Base-by-base conservation (phyloP, 2,797 vertebrate genomes). In the Cyclura pinguis region DNA sequence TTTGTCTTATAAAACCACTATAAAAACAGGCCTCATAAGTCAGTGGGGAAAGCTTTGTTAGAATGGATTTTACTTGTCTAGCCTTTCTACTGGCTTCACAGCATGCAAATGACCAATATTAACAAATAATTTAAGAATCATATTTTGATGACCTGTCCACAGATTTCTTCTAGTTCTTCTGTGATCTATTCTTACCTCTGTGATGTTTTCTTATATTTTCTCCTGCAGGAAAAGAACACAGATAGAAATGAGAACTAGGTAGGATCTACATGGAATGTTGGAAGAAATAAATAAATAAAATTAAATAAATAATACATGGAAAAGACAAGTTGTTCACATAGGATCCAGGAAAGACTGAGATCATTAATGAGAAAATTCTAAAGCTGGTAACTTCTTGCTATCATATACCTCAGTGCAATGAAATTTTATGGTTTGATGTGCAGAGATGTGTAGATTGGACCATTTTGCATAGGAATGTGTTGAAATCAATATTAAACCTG, bases 191-290 rank as follows among this genome's bases (percentile, higher is more conserved):
- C 99, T 99, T 99, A 99, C 99, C 99, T 99, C 98, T 99, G 99
- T 91, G 99, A 99, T 4, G 98, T 99, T 98, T 99, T 99, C 98
- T 99, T 99, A 95, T 99, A 99, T 97, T 99, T 99, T 97, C 99
- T 98, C 98, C 99, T 99, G 97, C 95, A 94, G 96, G 95, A 96
- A 97, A 96, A 97, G 91, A 97, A 97, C 95, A 96, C 95, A 97
- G 97, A 97, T 82, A 96, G 69, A 90, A 92, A 96, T 93, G 96
- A 96, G 73, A 77, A 78, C 93, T 92, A 84, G 85, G 83, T 88
- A 96, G 12, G 10, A 1, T 91, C 89, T 38, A 59, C 3, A 76
- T 38, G 59, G 52, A 20, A 13, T 50, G 93, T 52, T 5, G 86
- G 2, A 24, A 84, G 50, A 90, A 92, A 94, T 64, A 24, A 91